phyloP scores from a whole-genome alignment of 2,888 invertebrate genomes.

The Osmoderma eremita region DNA sequence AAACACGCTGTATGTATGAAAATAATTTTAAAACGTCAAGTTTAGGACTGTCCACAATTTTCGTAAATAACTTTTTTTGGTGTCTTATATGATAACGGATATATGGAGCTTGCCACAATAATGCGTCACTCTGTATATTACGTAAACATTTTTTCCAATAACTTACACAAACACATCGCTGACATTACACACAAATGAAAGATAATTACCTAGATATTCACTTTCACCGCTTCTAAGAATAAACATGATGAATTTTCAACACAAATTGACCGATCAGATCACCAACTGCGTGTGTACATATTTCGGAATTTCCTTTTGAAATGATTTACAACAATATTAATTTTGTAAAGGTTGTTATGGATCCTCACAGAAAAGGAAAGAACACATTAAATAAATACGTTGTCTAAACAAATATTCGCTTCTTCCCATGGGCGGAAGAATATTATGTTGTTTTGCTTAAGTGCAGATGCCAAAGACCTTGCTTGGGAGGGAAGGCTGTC shows the following conservation, averaged over 20 bases:
- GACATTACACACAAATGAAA: constrained; percentile 14
- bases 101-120: no score
- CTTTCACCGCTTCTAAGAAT: constrained; percentile 28
- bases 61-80: no score
- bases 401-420: neutral
- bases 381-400: neutral
- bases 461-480: constrained; percentile 38
- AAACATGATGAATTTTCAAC: constrained; percentile 5
- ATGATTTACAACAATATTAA: neutral
- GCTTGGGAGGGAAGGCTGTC: constrained; percentile 24
- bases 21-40: no score
- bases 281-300: neutral
- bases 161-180: constrained; percentile 15
- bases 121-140: no score
- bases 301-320: neutral
- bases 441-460: constrained; percentile 17
- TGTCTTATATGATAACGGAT: no score
- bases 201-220: constrained; percentile 11
- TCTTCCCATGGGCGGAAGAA: neutral
- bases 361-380: neutral
- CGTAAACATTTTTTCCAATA: constrained; percentile 8
- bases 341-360: neutral
- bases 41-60: no score
- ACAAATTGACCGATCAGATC: neutral
- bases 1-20: no score